A percentile compares a stretch with the other conserved stretches of the same genome.
These are phyloP conservation scores for Percopsis omiscomaycus DNA, from an alignment of 2,797 vertebrate genomes.

Conservation along the genomic window DNA sequence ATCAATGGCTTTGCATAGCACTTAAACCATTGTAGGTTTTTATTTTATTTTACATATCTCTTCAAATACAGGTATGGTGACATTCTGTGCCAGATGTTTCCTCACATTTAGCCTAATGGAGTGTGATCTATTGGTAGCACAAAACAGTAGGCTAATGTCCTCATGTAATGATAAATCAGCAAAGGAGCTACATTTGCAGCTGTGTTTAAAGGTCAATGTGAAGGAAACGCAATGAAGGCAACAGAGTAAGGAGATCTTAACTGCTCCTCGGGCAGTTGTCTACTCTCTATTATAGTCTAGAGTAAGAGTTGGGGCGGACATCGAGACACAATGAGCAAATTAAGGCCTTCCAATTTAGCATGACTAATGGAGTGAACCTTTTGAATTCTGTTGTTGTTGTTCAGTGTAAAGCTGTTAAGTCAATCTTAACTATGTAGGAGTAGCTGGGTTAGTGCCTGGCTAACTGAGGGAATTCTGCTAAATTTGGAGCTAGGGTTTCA, in stretches of 20 bases:
- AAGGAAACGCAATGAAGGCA: slow-evolving; percentile 39
- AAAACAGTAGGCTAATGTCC: slow-evolving; percentile 42
- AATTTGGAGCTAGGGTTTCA: slow-evolving; percentile 12
- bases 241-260: slow-evolving; percentile 31
- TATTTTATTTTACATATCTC: background rate
- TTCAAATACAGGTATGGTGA: background rate
- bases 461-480: slow-evolving; percentile 12
- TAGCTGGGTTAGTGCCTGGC: background rate
- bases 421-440: slow-evolving; percentile 1
- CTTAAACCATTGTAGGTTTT: background rate
- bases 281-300: slow-evolving; percentile 32
- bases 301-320: slow-evolving; percentile 4
- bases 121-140: slow-evolving; percentile 43
- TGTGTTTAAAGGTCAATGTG: slow-evolving; percentile 54
- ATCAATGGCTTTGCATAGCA: background rate
- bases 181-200: slow-evolving; percentile 30
- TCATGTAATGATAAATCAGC: slow-evolving; percentile 44
- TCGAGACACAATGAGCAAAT: background rate
- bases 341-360: background rate
- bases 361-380: slow-evolving; percentile 5
- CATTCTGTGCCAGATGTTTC: slow-evolving; percentile 25
- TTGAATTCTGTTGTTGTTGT: slow-evolving; percentile 5
- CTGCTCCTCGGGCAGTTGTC: slow-evolving; percentile 24
- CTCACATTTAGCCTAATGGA: slow-evolving; percentile 47
- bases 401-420: background rate